Evolutionary conservation across 2,113 vertebrate genomes (phyloP).

Genomic region (Theristicus caerulescens): DNA sequence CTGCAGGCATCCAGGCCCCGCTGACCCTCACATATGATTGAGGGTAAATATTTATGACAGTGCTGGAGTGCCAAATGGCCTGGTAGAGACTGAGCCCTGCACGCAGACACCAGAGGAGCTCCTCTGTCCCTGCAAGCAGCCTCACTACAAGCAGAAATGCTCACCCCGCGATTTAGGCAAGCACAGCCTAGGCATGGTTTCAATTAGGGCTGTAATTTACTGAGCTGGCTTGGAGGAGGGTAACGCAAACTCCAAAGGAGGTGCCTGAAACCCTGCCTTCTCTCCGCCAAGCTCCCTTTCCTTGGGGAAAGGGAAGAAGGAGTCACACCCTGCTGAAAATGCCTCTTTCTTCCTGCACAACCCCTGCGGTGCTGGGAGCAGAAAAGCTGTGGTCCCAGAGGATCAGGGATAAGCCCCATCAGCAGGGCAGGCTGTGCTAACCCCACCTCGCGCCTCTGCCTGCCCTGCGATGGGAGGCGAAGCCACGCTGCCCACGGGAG

Average conservation of each 20-base stretch:
- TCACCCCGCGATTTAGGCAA: fast-evolving
- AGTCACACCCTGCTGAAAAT: background rate
- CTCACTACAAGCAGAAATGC: background rate
- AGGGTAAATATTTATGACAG: background rate
- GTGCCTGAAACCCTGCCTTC: background rate
- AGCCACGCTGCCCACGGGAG: background rate
- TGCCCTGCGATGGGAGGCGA: background rate
- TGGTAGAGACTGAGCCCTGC: background rate
- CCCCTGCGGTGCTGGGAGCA: background rate
- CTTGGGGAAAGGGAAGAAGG: background rate
- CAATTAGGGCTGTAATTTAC: background rate
- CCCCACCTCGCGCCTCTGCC: background rate
- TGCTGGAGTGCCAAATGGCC: background rate
- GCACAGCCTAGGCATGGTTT: background rate
- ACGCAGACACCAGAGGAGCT: fast-evolving
- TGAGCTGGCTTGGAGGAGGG: background rate
- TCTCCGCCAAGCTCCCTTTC: background rate
- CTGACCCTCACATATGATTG: fast-evolving
- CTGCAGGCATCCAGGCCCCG: background rate
- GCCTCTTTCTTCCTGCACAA: background rate
- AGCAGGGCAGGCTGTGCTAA: background rate
- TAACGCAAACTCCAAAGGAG: background rate
- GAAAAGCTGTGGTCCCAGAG: background rate
- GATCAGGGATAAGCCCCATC: background rate
- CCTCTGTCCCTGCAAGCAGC: background rate